Conservation (phyloP, 2,888 invertebrate species). For the Aethes cnicana region DNA sequence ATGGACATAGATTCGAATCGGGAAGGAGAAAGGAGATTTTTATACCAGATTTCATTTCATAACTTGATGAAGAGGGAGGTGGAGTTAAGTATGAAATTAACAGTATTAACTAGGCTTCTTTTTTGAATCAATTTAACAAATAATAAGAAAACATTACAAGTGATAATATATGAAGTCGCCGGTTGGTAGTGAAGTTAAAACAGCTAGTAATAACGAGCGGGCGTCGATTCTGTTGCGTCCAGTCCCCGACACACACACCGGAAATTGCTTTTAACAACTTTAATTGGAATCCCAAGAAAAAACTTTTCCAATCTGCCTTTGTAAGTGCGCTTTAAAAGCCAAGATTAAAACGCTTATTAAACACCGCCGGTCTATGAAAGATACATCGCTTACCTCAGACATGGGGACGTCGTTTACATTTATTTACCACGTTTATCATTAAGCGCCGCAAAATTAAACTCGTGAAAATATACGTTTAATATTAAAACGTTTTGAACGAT, state of each 20-base stretch:
- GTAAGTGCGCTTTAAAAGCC: constrained; percentile 65
- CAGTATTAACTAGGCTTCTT: no score
- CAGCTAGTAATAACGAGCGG: constrained; percentile 39
- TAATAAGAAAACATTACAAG: no score
- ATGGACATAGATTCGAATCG: no score
- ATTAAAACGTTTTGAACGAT: no score
- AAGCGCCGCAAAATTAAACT: no score
- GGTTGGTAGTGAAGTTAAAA: not conserved
- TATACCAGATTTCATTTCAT: no score
- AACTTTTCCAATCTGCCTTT: constrained; percentile 79
- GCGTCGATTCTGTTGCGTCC: constrained; percentile 40
- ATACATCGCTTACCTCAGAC: constrained; percentile 44
- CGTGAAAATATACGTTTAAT: no score
- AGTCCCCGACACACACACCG: constrained; percentile 55
- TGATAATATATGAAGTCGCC: not conserved
- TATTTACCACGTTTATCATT: no score
- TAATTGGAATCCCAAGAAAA: constrained; percentile 77
- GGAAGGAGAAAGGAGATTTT: no score
- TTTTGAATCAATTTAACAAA: no score
- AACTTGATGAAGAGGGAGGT: no score
- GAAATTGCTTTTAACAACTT: constrained; percentile 78
- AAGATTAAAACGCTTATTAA: constrained; percentile 65
- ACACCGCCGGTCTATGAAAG: constrained; percentile 49
- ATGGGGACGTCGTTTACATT: not conserved
- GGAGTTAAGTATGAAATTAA: no score